Evolutionary conservation across 2,797 vertebrate species (phyloP).

Genomic region (Buceros bicornis): DNA sequence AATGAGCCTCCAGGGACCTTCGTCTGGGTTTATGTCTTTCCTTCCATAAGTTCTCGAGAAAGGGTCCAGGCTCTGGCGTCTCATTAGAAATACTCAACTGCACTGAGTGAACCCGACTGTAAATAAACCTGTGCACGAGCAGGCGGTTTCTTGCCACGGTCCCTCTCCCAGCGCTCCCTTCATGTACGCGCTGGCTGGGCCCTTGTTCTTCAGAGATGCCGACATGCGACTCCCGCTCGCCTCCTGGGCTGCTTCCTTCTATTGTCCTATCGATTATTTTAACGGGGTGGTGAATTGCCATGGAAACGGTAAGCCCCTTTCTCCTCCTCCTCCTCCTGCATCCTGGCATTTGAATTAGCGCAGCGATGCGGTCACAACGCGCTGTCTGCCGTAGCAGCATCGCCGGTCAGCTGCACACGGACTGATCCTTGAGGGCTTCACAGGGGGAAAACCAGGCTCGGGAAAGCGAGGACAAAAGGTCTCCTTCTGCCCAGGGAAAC

Average conservation of each 20-base stretch:
- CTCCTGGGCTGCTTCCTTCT: not conserved
- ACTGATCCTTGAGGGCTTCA: not conserved
- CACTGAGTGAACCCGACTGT: not conserved
- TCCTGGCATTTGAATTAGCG: not conserved
- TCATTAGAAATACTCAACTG: constrained; percentile 1
- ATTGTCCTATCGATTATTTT: not conserved
- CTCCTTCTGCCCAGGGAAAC: not conserved
- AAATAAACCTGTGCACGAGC: not conserved
- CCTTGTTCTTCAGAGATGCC: not conserved
- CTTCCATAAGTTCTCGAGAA: not conserved
- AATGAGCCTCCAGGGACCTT: constrained; percentile 8
- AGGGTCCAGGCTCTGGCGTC: not conserved
- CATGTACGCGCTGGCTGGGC: not conserved
- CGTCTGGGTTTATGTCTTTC: constrained; percentile 4
- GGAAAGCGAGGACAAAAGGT: not conserved
- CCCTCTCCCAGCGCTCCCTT: not conserved
- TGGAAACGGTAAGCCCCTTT: not conserved
- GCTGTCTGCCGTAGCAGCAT: not conserved
- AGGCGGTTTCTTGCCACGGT: not conserved
- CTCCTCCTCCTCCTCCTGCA: not conserved
- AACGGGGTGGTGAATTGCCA: not conserved
- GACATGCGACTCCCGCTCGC: not conserved
- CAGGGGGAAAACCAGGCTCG: not conserved
- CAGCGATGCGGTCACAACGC: not conserved
- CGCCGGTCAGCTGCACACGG: not conserved